Conservation (phyloP, 2,888 invertebrate species). For the Polydrusus pterygomalis region DNA sequence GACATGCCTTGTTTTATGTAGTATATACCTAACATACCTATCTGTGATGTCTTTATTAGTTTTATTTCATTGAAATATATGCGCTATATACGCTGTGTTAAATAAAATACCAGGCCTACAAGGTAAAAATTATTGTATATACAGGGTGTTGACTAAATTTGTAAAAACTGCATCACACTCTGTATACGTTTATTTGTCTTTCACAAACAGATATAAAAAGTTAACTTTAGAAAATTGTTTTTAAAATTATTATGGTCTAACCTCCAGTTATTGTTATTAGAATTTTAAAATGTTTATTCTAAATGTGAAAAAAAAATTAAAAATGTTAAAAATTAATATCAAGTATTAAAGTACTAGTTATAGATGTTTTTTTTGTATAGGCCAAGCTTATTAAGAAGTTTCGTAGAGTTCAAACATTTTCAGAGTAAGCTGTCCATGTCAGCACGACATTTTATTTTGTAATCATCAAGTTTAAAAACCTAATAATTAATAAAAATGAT, state of each 20-base stretch:
- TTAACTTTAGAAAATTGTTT: slow-evolving; percentile 7
- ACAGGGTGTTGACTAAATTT: neutral
- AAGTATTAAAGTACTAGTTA: neutral
- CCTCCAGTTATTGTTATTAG: slow-evolving; percentile 5
- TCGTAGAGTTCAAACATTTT: too few relatives aligned
- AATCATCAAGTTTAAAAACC: too few relatives aligned
- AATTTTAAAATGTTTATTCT: slow-evolving; percentile 16
- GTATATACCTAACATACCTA: slow-evolving; percentile 10
- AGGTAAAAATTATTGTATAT: neutral
- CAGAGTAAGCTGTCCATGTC: too few relatives aligned
- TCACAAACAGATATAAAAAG: neutral
- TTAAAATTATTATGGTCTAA: slow-evolving; percentile 16
- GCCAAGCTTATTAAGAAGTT: too few relatives aligned
- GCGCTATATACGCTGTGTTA: slow-evolving; percentile 1
- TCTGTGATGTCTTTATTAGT: slow-evolving; percentile 27
- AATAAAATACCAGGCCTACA: neutral
- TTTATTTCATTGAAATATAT: neutral
- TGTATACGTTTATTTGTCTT: neutral
- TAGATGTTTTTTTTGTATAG: too few relatives aligned
- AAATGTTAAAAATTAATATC: neutral
- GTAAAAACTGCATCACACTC: too few relatives aligned
- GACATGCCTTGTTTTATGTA: neutral
- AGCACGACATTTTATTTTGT: too few relatives aligned
- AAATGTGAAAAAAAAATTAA: neutral
- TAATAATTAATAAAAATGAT: too few relatives aligned